A percentile compares a stretch with the other conserved stretches of the same genome.
These are phyloP conservation scores for Ciconia boyciana DNA, from an alignment of 2,113 vertebrate genomes.

Conservation along the genomic window DNA sequence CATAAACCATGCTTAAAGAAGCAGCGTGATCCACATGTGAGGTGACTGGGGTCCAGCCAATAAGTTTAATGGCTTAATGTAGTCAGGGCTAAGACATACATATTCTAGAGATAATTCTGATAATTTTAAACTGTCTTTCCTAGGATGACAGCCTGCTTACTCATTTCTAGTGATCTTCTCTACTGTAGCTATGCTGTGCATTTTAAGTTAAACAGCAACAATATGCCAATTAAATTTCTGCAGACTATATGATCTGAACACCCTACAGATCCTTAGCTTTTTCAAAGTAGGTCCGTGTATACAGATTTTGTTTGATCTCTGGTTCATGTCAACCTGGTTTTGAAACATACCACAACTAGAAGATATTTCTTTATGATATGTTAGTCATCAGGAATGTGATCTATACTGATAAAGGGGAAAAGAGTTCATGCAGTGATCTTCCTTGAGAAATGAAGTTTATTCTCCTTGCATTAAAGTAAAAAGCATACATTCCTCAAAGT, in stretches of 20 bases:
- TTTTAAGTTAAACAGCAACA: slow-evolving; percentile 48
- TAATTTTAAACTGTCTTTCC: slow-evolving; percentile 10
- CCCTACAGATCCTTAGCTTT: slow-evolving; percentile 45
- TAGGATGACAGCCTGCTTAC: slow-evolving; percentile 11
- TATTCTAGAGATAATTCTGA: background rate
- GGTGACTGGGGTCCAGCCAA: background rate
- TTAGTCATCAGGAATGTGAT: slow-evolving; percentile 43
- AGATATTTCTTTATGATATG: slow-evolving; percentile 29
- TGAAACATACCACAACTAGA: slow-evolving; percentile 53
- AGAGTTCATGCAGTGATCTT: background rate
- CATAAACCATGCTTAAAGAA: background rate
- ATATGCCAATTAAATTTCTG: slow-evolving; percentile 63
- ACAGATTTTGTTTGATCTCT: slow-evolving; percentile 69
- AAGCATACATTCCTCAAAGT: background rate
- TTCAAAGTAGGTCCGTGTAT: slow-evolving; percentile 58
- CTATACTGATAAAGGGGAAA: background rate
- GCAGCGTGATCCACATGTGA: background rate
- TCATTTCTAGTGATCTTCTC: slow-evolving; percentile 9
- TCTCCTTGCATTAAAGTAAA: background rate
- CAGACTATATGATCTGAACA: slow-evolving; percentile 51
- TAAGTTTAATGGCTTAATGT: background rate
- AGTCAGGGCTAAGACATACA: background rate
- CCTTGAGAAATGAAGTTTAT: background rate
- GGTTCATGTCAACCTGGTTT: slow-evolving; percentile 52
- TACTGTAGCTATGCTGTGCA: slow-evolving; percentile 5